Percentiles rank a stretch among this genome's conserved stretches.
Conservation (phyloP, 1,140 invertebrate species). For the Pygmarrhopalites habei region DNA sequence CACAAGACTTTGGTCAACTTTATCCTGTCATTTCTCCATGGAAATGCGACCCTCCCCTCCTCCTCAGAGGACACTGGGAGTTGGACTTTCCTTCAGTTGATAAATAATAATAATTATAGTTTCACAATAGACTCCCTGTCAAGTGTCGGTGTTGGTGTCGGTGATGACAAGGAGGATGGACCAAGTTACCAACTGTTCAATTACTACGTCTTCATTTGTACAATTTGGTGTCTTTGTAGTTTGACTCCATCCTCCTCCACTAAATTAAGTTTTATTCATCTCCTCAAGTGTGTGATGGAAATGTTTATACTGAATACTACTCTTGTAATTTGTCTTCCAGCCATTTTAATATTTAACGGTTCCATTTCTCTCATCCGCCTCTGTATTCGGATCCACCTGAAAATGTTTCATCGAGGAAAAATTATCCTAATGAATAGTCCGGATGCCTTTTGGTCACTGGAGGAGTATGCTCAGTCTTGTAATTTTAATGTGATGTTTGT, state of each 20-base stretch:
- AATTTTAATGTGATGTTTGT: slow-evolving; percentile 27
- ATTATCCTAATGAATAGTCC: slow-evolving; percentile 20
- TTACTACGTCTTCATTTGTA: neutral
- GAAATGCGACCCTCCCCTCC: too few relatives aligned
- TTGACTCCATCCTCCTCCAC: neutral
- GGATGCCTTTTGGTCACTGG: slow-evolving; percentile 19
- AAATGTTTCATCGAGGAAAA: neutral
- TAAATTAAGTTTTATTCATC: neutral
- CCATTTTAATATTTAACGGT: neutral
- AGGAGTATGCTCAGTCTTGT: slow-evolving; percentile 16
- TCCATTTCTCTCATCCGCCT: neutral
- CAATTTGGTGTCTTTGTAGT: neutral
- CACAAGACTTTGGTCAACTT: too few relatives aligned
- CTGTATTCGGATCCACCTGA: neutral
- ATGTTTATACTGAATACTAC: neutral
- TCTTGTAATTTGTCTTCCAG: slow-evolving; percentile 5
- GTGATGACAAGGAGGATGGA: too few relatives aligned
- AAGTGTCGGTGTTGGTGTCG: too few relatives aligned
- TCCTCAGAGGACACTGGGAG: too few relatives aligned
- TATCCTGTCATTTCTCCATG: too few relatives aligned
- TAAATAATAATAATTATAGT: too few relatives aligned
- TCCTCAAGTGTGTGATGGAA: neutral
- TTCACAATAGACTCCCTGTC: too few relatives aligned
- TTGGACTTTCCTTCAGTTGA: too few relatives aligned
- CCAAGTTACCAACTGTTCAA: slow-evolving; percentile 3